Evolutionary conservation across 2,113 vertebrate species (phyloP).

Genomic region (Marcusenius ussheri): DNA sequence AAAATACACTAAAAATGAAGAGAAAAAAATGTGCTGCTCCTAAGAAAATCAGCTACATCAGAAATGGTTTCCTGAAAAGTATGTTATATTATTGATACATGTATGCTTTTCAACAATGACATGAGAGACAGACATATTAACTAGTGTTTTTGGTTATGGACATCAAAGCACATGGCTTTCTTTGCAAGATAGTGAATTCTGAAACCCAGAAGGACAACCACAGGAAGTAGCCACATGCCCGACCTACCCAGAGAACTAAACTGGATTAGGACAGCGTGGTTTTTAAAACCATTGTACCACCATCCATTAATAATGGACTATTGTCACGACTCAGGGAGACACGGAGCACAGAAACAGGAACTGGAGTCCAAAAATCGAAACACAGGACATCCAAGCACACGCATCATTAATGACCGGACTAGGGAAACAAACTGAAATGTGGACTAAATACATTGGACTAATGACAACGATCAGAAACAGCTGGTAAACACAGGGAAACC

Average conservation of each 20-base stretch:
- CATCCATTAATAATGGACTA: neutral
- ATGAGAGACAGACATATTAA: neutral
- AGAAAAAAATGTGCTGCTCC: neutral
- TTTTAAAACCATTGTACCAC: neutral
- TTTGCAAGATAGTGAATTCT: neutral
- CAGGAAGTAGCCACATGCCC: neutral
- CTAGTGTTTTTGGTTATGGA: neutral
- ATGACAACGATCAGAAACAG: too few relatives aligned
- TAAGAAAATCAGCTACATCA: neutral
- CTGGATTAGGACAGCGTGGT: neutral
- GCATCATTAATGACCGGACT: too few relatives aligned
- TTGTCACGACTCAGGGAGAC: neutral
- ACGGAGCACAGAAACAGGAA: too few relatives aligned
- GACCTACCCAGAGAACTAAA: neutral
- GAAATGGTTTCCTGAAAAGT: neutral
- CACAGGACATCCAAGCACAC: too few relatives aligned
- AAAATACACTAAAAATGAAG: neutral
- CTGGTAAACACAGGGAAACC: too few relatives aligned
- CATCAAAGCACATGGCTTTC: neutral
- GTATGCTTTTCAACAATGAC: neutral
- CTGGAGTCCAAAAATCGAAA: too few relatives aligned
- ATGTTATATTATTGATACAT: neutral
- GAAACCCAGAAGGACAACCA: neutral
- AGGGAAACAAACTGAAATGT: too few relatives aligned
- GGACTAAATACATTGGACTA: too few relatives aligned